Conservation (phyloP, 2,888 invertebrate genomes). For the Hartigia nigra region DNA sequence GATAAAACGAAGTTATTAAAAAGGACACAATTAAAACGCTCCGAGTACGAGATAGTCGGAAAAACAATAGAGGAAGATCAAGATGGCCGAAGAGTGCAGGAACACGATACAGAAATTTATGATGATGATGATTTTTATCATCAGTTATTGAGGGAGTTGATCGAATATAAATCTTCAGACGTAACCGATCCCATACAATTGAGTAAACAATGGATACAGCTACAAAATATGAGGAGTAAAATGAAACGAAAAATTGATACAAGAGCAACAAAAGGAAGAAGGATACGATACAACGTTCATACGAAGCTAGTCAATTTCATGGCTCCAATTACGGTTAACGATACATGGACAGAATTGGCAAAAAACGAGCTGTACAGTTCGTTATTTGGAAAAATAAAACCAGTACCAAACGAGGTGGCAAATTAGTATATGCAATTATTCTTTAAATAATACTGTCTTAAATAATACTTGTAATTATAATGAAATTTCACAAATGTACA, state of each 20-base stretch:
- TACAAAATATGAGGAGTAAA: slow-evolving; percentile 91
- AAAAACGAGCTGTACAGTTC: slow-evolving; percentile 85
- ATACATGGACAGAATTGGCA: slow-evolving; percentile 81
- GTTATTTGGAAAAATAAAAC: slow-evolving; percentile 75
- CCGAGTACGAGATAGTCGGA: slow-evolving; percentile 78
- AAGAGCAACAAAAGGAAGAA: slow-evolving; percentile 93
- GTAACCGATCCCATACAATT: slow-evolving; percentile 87
- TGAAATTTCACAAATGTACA: not conserved
- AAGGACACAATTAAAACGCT: slow-evolving; percentile 83
- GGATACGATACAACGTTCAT: slow-evolving; percentile 87
- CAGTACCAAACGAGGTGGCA: slow-evolving; percentile 19
- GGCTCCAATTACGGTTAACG: slow-evolving; percentile 79
- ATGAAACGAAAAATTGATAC: slow-evolving; percentile 95
- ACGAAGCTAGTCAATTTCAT: slow-evolving; percentile 90
- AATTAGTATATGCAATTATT: not conserved
- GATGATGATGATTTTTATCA: slow-evolving; percentile 99
- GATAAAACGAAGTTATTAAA: slow-evolving; percentile 82
- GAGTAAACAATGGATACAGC: slow-evolving; percentile 89
- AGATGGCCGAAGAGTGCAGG: slow-evolving; percentile 66
- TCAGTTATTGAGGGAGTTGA: slow-evolving; percentile 89
- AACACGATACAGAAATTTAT: slow-evolving; percentile 86
- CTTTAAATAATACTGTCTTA: not conserved
- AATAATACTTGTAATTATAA: not conserved
- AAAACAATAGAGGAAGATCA: slow-evolving; percentile 59
- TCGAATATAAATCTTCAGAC: slow-evolving; percentile 89